phyloP scores from a whole-genome alignment of 2,113 vertebrate genomes.

The Grus americana region DNA sequence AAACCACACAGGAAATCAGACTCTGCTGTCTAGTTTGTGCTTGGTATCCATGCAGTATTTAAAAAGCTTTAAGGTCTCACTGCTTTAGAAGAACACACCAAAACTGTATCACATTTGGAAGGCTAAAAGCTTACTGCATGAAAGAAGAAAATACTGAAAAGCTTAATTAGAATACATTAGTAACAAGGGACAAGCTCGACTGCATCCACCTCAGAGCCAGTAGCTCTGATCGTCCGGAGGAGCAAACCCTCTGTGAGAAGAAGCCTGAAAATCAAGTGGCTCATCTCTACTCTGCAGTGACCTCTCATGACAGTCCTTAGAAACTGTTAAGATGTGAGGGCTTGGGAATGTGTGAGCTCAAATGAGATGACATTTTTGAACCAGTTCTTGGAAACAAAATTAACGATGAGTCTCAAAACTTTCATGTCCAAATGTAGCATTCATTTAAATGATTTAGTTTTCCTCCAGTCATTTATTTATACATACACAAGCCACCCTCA shows the following conservation, averaged over 20 bases:
- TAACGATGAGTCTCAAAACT: background rate
- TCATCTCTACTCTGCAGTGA: background rate
- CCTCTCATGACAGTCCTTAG: background rate
- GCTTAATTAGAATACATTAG: background rate
- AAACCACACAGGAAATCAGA: background rate
- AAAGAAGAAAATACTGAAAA: background rate
- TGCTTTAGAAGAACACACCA: background rate
- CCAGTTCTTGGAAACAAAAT: background rate
- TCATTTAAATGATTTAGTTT: background rate
- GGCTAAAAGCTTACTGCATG: background rate
- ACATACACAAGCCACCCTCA: background rate
- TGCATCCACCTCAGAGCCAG: background rate
- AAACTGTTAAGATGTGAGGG: background rate
- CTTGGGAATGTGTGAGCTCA: background rate
- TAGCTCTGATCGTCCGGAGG: background rate
- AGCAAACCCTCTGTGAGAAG: background rate
- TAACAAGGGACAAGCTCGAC: background rate
- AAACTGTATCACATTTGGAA: background rate
- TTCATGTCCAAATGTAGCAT: background rate
- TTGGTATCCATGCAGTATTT: background rate
- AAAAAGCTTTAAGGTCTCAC: background rate
- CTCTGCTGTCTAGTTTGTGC: background rate
- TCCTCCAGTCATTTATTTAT: constrained; percentile 1
- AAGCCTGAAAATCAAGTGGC: background rate
- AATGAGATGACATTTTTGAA: background rate